A percentile compares a stretch with the other conserved stretches of the same genome.
Conservation (phyloP, 64 coral and sea anemone species). For the Trachythela sp. region DNA sequence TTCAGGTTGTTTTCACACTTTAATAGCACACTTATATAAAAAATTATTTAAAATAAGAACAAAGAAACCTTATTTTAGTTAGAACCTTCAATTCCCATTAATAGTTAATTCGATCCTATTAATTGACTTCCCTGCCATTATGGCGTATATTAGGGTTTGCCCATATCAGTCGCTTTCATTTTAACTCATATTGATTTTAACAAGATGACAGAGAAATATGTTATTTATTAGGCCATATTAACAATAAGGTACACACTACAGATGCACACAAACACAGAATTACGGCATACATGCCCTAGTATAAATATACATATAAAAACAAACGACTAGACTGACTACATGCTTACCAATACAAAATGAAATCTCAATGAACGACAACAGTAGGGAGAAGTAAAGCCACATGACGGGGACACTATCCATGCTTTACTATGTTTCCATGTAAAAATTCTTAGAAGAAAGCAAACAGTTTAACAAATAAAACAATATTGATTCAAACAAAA, state of each 20-base stretch:
- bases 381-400: not conserved
- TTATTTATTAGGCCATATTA: not conserved
- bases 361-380: not conserved
- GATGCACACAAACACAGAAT: not conserved
- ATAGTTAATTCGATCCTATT: not conserved
- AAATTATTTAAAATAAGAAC: not conserved
- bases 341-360: slow-evolving; percentile 2
- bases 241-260: not conserved
- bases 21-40: not conserved
- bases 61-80: not conserved
- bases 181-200: slow-evolving; percentile 8
- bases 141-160: not conserved
- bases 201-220: not conserved
- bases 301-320: not conserved
- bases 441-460: not conserved
- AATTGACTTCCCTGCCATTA: not conserved
- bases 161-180: not conserved
- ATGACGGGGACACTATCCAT: not conserved
- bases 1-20: not conserved
- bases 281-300: no score
- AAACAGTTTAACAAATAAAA: not conserved
- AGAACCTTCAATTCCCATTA: not conserved
- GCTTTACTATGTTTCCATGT: not conserved
- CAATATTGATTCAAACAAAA: not conserved
- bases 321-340: not conserved